Conservation (phyloP, 2,888 invertebrate genomes). For the Erannis defoliaria region DNA sequence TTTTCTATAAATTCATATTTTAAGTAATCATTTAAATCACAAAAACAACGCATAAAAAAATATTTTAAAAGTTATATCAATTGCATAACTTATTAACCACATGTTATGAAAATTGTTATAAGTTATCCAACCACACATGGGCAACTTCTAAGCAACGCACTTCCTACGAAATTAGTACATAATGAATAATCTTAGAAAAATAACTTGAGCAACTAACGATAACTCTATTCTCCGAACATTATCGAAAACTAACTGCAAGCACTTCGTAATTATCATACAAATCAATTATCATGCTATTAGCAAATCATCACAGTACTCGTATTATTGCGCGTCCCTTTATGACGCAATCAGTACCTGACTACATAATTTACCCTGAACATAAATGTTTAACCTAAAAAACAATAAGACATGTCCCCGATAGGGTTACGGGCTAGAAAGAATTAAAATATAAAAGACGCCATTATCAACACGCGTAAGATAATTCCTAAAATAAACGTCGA, state of each 20-base stretch:
- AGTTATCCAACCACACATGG: background rate
- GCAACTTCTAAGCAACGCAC: conserved; percentile 32
- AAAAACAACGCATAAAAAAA: no score
- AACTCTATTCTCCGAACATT: conserved; percentile 44
- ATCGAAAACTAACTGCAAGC: conserved; percentile 45
- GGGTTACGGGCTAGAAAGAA: background rate
- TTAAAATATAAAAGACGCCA: conserved; percentile 18
- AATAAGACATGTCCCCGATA: conserved; percentile 9
- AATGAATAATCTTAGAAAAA: conserved; percentile 42
- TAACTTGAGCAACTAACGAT: conserved; percentile 45
- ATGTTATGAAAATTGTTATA: no score
- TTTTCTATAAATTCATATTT: no score
- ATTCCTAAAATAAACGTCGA: conserved; percentile 38
- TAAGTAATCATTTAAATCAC: no score
- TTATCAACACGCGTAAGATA: conserved; percentile 18
- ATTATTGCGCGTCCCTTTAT: conserved; percentile 25
- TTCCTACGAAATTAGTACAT: conserved; percentile 41
- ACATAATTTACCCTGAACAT: conserved; percentile 11
- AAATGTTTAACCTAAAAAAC: background rate
- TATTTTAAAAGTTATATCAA: no score
- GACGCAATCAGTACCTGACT: conserved; percentile 31
- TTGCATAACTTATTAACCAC: background rate
- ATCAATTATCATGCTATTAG: conserved; percentile 46
- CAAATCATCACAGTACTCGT: conserved; percentile 41
- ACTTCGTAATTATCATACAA: conserved; percentile 24